Conservation (phyloP, 2,888 invertebrate species). For the Acanthosoma haemorrhoidale region DNA sequence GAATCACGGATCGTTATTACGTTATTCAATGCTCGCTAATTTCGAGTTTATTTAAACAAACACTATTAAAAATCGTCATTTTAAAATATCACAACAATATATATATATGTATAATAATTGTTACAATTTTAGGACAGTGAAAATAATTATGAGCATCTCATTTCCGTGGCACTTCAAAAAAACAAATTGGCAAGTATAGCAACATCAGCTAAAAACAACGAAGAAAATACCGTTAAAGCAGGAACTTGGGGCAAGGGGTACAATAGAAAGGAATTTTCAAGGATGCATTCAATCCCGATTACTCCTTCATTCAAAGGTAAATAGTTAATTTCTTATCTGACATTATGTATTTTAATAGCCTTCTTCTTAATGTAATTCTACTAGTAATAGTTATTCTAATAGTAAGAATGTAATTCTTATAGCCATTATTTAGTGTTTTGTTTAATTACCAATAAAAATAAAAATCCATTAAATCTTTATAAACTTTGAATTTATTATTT, state of each 20-base stretch:
- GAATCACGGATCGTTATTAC: too few species aligned
- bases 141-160: slow-evolving; percentile 24
- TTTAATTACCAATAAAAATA: not conserved
- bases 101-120: too few species aligned
- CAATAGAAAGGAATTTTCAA: slow-evolving; percentile 36
- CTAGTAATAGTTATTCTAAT: too few species aligned
- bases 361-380: too few species aligned
- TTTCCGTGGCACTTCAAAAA: slow-evolving; percentile 18
- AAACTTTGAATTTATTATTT: slow-evolving; percentile 48
- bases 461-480: too few species aligned
- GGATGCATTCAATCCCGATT: slow-evolving; percentile 41
- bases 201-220: slow-evolving; percentile 51
- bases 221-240: slow-evolving; percentile 66
- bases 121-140: slow-evolving; percentile 32
- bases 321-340: not conserved
- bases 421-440: not conserved
- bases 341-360: too few species aligned
- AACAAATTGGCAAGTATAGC: slow-evolving; percentile 43
- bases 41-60: too few species aligned
- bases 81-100: too few species aligned
- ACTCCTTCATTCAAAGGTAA: slow-evolving; percentile 51
- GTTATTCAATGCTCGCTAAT: too few species aligned
- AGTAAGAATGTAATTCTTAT: too few species aligned
- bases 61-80: too few species aligned
- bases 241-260: slow-evolving; percentile 57